Evolutionary conservation across 2,113 vertebrate species (phyloP).

Genomic region (Cromileptes altivelis): DNA sequence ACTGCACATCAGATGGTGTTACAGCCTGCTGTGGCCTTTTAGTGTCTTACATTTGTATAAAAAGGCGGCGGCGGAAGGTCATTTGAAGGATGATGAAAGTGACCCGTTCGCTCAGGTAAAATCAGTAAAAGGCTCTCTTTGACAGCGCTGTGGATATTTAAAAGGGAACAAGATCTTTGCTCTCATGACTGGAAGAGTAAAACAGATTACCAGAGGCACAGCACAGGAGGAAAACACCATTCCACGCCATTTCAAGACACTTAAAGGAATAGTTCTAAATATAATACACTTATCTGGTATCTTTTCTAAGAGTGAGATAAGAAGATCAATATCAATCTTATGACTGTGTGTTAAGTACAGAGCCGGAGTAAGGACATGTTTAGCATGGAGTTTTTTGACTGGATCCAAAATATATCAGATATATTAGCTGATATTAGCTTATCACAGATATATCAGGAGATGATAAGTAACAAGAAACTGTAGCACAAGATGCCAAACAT

Average conservation of each 20-base stretch:
- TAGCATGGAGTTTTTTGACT: neutral
- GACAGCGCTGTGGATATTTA: neutral
- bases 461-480: no score
- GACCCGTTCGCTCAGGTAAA: neutral
- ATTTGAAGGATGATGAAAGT: conserved; percentile 9
- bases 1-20: neutral
- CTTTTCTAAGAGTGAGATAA: neutral
- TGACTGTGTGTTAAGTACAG: neutral
- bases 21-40: neutral
- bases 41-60: neutral
- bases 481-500: no score
- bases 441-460: no score
- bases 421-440: neutral
- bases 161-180: no score
- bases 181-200: neutral
- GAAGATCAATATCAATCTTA: neutral
- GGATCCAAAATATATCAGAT: neutral
- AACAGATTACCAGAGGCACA: neutral
- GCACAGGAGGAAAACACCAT: neutral
- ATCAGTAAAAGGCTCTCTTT: neutral
- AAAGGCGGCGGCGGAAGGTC: conserved; percentile 4
- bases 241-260: neutral
- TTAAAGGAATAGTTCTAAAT: neutral
- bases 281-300: neutral
- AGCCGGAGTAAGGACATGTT: neutral